Evolutionary conservation across 2,113 vertebrate species (phyloP), one percentile per base, ranked within the genome.

Genomic region (Ptychochromis oligacanthus): DNA sequence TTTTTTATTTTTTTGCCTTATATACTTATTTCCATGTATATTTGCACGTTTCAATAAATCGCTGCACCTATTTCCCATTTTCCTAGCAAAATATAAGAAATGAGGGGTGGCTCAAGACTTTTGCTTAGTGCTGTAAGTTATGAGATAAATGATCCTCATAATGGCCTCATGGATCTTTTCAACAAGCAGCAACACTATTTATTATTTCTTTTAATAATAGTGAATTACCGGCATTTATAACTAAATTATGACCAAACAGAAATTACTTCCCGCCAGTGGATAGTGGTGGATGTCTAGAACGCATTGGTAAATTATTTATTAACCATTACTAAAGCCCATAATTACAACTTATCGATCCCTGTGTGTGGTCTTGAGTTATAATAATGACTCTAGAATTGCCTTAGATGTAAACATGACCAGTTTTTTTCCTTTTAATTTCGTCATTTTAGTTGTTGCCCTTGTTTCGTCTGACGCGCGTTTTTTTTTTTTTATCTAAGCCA

Each of bases 331-430:
- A 52, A 72, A 72, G 31, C 46, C 46, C 54, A 54, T 72, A 54
- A 72, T 72, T 34, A 72, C 46, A 72, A 54, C 1, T 13, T 72
- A 54, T 72, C 64, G 22, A 67, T 67, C 64, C 64, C 10, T 5
- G 46, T 72, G 67, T 72, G 67, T 54, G 67, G 67, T 72, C 67
- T n/a, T 28, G 46, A 72, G 46, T 34, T 54, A 20, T 54, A 72
- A 34, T 52, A 54, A 54, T 34, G 26, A 72, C 46, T 18, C 26
- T 34, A 46, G 46, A 72, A 52, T 52, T 72, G 65, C 24, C 24
- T 17, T 52, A 31, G 38, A 38, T 9, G 49, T 49, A 18, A 49
- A 72, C 1, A 18, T 7, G 49, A 54, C 49, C 18, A n/a, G 54
- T n/a, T 55, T n/a, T 54, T 54, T 8, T 36, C 20, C 49, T 54